Evolutionary conservation across 2,797 vertebrate species (phyloP).

Genomic region (Picus viridis): DNA sequence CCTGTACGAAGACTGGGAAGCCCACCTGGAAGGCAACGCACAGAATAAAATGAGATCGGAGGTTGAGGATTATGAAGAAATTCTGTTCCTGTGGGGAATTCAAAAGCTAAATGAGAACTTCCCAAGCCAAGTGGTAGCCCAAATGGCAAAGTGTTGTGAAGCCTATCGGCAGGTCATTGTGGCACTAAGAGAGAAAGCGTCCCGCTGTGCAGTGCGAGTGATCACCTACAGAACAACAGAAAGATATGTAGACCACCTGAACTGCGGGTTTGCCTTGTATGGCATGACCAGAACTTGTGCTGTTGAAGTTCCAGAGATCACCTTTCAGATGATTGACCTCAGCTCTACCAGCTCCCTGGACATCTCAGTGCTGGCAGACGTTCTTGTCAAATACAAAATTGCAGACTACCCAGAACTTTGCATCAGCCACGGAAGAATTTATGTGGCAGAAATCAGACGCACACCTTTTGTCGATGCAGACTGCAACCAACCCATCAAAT

Average conservation of each 20-base stretch:
- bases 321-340: constrained; percentile 74
- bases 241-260: constrained; percentile 80
- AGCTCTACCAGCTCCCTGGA: constrained; percentile 80
- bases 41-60: constrained; percentile 54
- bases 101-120: constrained; percentile 78
- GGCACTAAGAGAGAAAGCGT: constrained; percentile 74
- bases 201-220: constrained; percentile 69
- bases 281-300: constrained; percentile 81
- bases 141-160: constrained; percentile 83
- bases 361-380: constrained; percentile 76
- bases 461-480: constrained; percentile 52
- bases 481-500: not conserved
- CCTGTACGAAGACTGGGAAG: constrained; percentile 54
- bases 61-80: constrained; percentile 67
- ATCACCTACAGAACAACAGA: constrained; percentile 85
- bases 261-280: constrained; percentile 83
- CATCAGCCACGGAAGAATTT: constrained; percentile 80
- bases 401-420: constrained; percentile 81
- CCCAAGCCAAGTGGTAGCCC: constrained; percentile 68
- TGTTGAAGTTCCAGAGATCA: constrained; percentile 75
- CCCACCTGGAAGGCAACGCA: constrained; percentile 11
- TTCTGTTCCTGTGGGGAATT: constrained; percentile 85
- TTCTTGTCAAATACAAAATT: constrained; percentile 75
- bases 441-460: constrained; percentile 72
- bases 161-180: constrained; percentile 82